Base-by-base conservation (phyloP, 1,140 invertebrate genomes). In the Saxidomus purpurata region DNA sequence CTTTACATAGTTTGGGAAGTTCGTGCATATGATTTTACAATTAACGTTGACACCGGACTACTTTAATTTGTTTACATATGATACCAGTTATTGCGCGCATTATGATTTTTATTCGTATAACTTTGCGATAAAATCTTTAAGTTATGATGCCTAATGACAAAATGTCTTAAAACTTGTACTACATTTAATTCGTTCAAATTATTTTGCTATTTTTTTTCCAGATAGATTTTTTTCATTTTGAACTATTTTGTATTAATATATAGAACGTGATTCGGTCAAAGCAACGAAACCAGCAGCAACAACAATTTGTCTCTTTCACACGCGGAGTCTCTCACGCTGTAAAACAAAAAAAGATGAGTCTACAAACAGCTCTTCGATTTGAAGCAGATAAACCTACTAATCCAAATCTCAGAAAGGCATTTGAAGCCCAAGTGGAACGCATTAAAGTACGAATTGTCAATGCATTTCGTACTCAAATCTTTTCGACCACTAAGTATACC, bases 331-430 rank as follows among this genome's bases (percentile, higher is more conserved):
- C n/a, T n/a, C n/a, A n/a, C n/a, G n/a, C n/a, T n/a, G n/a, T n/a
- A n/a, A n/a, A n/a, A n/a, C n/a, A n/a, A n/a, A n/a, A n/a, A 74
- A 90, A 89, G 71, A 92, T 91, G 90, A 92, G 90, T 89, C 52
- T 92, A 52, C 38, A 90, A 90, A 89, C 89, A 52, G 71, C 91
- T 31, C 63, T 92, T 28, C 67, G 90, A 28, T 91, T 85, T 81
- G 90, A 92, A 76, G 25, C 88, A 40, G 91, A 92, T 67, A 89
- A 76, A 19, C 52, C 83, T 38, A 59, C 36, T 55, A 87, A 91
- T 69, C 77, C 87, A 28, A 91, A 87, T 63, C 71, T 90, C 13
- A 92, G 79, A 76, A 87, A 92, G 49, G 89, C 90, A n/a, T 90
- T 89, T 52, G 79, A 89, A 74, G 71, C 69, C 71, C 90, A 91